Conservation (phyloP, 2,888 invertebrate genomes). For the Drosophila yooni region DNA sequence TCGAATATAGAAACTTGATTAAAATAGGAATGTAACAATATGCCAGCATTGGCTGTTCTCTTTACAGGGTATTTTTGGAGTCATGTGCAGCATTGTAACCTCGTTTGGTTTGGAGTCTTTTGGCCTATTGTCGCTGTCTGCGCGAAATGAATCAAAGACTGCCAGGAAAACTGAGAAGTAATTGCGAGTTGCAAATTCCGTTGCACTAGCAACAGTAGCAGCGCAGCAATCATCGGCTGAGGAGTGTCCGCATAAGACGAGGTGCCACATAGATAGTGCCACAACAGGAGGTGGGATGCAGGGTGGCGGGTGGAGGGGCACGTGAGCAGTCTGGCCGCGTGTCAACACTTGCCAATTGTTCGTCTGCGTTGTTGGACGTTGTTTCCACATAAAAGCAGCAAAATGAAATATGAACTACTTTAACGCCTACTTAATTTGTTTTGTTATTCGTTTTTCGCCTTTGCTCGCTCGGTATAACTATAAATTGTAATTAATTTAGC, state of each 20-base stretch:
- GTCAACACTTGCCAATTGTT: slow-evolving; percentile 81
- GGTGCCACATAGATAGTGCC: slow-evolving; percentile 30
- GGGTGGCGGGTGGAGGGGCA: not conserved
- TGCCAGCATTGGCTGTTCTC: not conserved
- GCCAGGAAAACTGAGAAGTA: slow-evolving; percentile 42
- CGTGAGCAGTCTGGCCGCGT: slow-evolving; percentile 35
- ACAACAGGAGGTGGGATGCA: not conserved
- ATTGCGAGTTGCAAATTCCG: slow-evolving; percentile 38
- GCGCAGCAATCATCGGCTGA: slow-evolving; percentile 32
- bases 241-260: slow-evolving; percentile 43
- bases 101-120: slow-evolving; percentile 63
- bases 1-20: not conserved
- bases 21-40: not conserved
- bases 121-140: slow-evolving; percentile 82
- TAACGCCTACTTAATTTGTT: slow-evolving; percentile 84
- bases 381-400: slow-evolving; percentile 66
- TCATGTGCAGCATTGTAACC: not conserved
- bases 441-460: slow-evolving; percentile 53
- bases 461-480: slow-evolving; percentile 51
- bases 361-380: slow-evolving; percentile 63
- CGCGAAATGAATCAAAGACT: slow-evolving; percentile 80
- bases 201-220: slow-evolving; percentile 8
- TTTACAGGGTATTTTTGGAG: not conserved
- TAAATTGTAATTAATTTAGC: slow-evolving; percentile 81
- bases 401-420: slow-evolving; percentile 84